Evolutionary conservation across 2,113 vertebrate genomes (phyloP).

Genomic region (Thinocorus orbignyianus): DNA sequence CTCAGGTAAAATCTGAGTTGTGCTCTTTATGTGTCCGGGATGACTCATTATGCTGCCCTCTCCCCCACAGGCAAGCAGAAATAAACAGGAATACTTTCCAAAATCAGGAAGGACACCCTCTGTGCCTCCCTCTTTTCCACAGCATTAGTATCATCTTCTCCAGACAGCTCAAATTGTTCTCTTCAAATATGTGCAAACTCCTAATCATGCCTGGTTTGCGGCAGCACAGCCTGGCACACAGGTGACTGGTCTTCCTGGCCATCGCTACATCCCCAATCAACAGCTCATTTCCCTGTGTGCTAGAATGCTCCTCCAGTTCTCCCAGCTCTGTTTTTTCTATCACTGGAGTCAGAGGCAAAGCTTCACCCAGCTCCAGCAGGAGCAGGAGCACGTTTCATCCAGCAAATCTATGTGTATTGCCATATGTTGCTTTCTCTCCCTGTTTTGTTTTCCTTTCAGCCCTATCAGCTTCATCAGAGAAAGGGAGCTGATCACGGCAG

Average conservation of each 20-base stretch:
- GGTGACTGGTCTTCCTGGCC: background rate
- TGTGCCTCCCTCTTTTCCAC: background rate
- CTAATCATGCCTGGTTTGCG: background rate
- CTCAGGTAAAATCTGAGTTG: background rate
- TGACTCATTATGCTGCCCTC: constrained; percentile 6
- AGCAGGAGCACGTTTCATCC: background rate
- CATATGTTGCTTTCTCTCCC: background rate
- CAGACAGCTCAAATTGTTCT: background rate
- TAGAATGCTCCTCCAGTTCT: background rate
- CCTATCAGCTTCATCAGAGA: constrained; percentile 29
- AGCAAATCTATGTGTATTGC: background rate
- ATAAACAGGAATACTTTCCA: constrained; percentile 12
- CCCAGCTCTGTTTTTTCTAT: background rate
- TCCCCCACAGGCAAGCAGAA: background rate
- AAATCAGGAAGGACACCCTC: background rate
- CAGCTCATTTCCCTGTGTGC: background rate
- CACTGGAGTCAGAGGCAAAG: background rate
- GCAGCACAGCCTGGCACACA: background rate
- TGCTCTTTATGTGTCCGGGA: background rate
- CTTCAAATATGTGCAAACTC: background rate
- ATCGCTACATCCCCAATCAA: fast-evolving
- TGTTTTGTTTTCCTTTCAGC: background rate
- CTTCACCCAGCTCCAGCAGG: background rate
- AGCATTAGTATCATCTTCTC: background rate
- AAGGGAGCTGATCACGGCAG: background rate